These are phyloP conservation scores for Heteronetta atricapilla DNA, from an alignment of 2,113 vertebrate species.

Conservation along the genomic window DNA sequence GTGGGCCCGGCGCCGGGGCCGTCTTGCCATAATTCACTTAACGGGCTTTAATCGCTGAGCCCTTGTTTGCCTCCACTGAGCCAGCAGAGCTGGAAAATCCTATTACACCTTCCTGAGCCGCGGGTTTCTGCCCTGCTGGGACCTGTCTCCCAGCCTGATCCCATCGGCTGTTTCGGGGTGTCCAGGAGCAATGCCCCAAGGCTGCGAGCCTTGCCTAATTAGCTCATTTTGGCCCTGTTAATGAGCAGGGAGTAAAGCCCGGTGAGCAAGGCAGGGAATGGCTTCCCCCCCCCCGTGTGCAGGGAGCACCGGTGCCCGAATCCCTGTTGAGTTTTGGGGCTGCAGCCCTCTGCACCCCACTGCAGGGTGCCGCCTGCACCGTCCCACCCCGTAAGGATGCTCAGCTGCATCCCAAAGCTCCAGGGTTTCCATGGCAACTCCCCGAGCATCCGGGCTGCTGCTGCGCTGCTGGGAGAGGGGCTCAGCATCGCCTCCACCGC, in stretches of 20 bases:
- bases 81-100: background rate
- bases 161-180: background rate
- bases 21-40: background rate
- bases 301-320: background rate
- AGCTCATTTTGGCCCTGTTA: background rate
- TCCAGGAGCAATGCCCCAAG: background rate
- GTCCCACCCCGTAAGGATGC: background rate
- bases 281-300: too few species aligned
- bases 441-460: background rate
- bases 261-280: background rate
- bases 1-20: too few species aligned
- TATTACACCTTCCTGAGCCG: background rate
- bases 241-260: background rate
- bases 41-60: background rate
- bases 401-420: slow-evolving; percentile 16
- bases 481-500: background rate
- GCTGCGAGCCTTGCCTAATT: background rate
- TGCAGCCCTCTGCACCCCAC: accelerated
- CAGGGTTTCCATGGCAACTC: background rate
- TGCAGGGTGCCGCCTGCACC: background rate
- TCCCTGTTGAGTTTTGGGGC: too few species aligned
- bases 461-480: background rate
- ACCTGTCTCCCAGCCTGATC: accelerated
- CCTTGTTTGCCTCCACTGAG: background rate
- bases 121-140: background rate